These are phyloP conservation scores for Mythimna vitellina DNA, from an alignment of 2,888 invertebrate species.

Conservation along the genomic window DNA sequence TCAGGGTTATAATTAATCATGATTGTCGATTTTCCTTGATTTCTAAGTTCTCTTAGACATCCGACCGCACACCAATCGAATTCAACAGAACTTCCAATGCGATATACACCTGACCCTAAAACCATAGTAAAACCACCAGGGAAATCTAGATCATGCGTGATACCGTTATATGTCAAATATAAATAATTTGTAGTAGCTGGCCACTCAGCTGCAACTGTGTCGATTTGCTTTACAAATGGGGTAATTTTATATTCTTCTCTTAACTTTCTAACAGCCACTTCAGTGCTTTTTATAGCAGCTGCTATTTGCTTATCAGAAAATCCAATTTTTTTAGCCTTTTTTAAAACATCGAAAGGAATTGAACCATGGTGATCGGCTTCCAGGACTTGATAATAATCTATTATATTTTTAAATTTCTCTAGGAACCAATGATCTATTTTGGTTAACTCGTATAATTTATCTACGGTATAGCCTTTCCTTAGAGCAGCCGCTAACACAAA, in stretches of 20 bases:
- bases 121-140: constrained; percentile 96
- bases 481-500: constrained; percentile 98
- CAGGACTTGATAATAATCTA: constrained; percentile 92
- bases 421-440: constrained; percentile 99
- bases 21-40: constrained; percentile 96
- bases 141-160: constrained; percentile 95
- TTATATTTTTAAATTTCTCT: constrained; percentile 97
- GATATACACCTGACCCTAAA: constrained; percentile 98
- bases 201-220: constrained; percentile 99
- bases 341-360: constrained; percentile 92
- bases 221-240: constrained; percentile 98
- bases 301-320: constrained; percentile 99
- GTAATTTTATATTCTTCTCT: constrained; percentile 94
- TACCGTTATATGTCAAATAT: constrained; percentile 99
- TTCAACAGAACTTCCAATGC: constrained; percentile 99
- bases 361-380: constrained; percentile 92
- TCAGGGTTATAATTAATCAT: constrained; percentile 99
- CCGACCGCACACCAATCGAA: constrained; percentile 99
- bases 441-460: constrained; percentile 97
- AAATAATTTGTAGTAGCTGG: constrained; percentile 99
- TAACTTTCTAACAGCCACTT: constrained; percentile 94
- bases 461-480: constrained; percentile 94
- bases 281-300: constrained; percentile 95
- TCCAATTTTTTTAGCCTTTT: constrained; percentile 97
- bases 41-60: constrained; percentile 97